Evolutionary conservation across 1,140 invertebrate genomes (phyloP).

Genomic region (Heliconius hewitsoni): DNA sequence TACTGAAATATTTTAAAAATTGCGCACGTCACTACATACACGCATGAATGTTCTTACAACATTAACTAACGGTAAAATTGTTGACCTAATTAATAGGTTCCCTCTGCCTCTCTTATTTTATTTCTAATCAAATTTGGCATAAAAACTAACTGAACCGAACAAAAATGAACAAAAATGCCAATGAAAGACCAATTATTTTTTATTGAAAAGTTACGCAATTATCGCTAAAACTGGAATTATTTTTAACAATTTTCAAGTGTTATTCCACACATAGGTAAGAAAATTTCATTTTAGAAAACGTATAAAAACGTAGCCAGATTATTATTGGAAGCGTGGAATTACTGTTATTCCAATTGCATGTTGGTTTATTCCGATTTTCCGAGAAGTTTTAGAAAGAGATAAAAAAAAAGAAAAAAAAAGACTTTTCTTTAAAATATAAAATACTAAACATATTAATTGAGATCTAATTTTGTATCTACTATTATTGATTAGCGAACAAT

Average conservation of each 20-base stretch:
- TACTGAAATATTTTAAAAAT: conserved; percentile 65
- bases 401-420: too few species aligned
- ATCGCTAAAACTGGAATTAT: not conserved
- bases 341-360: not conserved
- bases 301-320: too few species aligned
- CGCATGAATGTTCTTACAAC: not conserved
- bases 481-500: not conserved
- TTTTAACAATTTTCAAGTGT: too few species aligned
- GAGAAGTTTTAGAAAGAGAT: too few species aligned
- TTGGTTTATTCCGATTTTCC: not conserved
- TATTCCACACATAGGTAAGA: too few species aligned
- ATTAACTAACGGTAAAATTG: not conserved
- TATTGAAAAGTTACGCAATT: not conserved
- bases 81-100: not conserved
- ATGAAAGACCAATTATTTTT: not conserved
- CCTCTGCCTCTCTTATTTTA: too few species aligned
- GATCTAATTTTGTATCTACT: not conserved
- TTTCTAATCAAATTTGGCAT: too few species aligned
- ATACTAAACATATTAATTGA: too few species aligned
- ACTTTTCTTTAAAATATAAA: too few species aligned
- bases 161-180: not conserved
- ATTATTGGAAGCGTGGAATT: too few species aligned
- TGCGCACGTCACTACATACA: conserved; percentile 53
- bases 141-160: too few species aligned
- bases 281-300: too few species aligned